phyloP scores from a whole-genome alignment of 2,888 invertebrate genomes.

The Caenorhabditis plicata region DNA sequence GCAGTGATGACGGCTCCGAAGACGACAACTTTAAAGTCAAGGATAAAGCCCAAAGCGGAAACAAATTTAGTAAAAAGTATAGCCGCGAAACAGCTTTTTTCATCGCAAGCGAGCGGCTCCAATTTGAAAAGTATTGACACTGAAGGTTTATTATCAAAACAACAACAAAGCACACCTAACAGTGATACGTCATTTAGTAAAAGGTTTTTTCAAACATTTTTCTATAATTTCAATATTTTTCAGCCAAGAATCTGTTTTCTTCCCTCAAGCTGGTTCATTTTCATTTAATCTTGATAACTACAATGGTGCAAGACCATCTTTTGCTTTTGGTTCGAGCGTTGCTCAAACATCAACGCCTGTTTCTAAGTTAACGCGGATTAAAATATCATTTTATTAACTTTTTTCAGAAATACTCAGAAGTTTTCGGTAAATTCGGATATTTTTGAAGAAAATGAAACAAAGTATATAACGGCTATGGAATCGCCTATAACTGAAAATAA shows the following conservation, averaged over 20 bases:
- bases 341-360: slow-evolving; percentile 20
- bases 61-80: not conserved
- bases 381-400: not conserved
- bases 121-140: no score
- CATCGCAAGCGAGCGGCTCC: no score
- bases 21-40: not conserved
- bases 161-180: slow-evolving; percentile 3
- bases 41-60: not conserved
- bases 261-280: slow-evolving; percentile 11
- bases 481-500: no score
- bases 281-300: slow-evolving; percentile 24
- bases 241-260: slow-evolving; percentile 25
- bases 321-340: slow-evolving; percentile 10
- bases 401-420: not conserved
- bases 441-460: slow-evolving; percentile 3
- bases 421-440: not conserved
- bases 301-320: slow-evolving; percentile 20
- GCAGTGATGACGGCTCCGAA: slow-evolving; percentile 14
- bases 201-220: not conserved
- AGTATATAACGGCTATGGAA: slow-evolving; percentile 24
- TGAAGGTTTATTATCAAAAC: no score
- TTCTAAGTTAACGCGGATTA: slow-evolving; percentile 7
- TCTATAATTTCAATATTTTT: no score
- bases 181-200: slow-evolving; percentile 5
- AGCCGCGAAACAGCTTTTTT: no score